Conservation (phyloP, 2,888 invertebrate species). For the Sisyra terminalis region DNA sequence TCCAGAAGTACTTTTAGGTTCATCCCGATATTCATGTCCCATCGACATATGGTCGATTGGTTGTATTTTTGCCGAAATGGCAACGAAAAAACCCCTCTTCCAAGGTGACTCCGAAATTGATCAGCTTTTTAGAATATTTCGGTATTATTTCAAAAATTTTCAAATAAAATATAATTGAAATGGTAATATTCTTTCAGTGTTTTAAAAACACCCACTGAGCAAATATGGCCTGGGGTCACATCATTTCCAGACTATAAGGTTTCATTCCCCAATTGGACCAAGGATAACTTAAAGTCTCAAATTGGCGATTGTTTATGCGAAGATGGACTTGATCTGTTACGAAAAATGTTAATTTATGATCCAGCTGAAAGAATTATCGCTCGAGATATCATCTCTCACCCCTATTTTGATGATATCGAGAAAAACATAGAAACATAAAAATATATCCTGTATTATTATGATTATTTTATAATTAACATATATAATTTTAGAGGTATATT, state of each 20-base stretch:
- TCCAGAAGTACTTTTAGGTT: slow-evolving; percentile 88
- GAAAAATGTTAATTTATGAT: slow-evolving; percentile 82
- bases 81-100: slow-evolving; percentile 82
- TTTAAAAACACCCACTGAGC: slow-evolving; percentile 86
- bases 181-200: slow-evolving; percentile 41
- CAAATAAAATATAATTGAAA: no score
- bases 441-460: no score
- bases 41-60: slow-evolving; percentile 96
- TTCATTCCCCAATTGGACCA: slow-evolving; percentile 86
- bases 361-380: slow-evolving; percentile 78
- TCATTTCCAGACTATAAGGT: slow-evolving; percentile 85
- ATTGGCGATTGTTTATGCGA: slow-evolving; percentile 61
- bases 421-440: slow-evolving; percentile 33
- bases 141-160: no score
- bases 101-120: slow-evolving; percentile 99
- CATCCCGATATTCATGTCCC: slow-evolving; percentile 77
- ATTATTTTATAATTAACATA: no score
- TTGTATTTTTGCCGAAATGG: slow-evolving; percentile 97
- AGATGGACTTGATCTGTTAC: slow-evolving; percentile 64
- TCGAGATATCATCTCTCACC: slow-evolving; percentile 62
- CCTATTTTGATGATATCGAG: slow-evolving; percentile 73
- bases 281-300: slow-evolving; percentile 53
- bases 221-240: slow-evolving; percentile 90
- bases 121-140: no score
- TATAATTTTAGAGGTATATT: no score